A percentile compares a stretch with the other conserved stretches of the same genome.
These are phyloP conservation scores for Pogonocichla stellata DNA, from an alignment of 2,113 vertebrate species.

Conservation along the genomic window DNA sequence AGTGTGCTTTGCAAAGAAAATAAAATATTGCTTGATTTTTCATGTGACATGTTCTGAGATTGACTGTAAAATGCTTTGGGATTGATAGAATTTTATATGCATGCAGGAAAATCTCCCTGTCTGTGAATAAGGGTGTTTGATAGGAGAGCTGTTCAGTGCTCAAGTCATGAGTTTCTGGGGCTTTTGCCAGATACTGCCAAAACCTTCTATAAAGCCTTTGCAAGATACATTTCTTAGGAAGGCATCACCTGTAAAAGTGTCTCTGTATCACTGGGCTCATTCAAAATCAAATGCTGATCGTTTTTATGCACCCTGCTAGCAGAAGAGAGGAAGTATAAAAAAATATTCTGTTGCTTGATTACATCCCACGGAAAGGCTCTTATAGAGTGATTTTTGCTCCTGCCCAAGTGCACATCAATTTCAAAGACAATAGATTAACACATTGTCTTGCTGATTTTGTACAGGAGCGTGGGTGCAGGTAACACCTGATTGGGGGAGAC, in stretches of 20 bases:
- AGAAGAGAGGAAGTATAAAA: not conserved
- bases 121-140: not conserved
- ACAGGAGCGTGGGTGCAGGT: not conserved
- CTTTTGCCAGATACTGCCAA: not conserved
- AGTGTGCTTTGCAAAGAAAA: not conserved
- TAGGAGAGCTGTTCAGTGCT: not conserved
- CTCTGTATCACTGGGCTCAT: not conserved
- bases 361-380: slow-evolving; percentile 23
- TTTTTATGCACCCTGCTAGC: slow-evolving; percentile 54
- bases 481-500: slow-evolving; percentile 17
- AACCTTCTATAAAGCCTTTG: not conserved
- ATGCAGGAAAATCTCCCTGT: not conserved
- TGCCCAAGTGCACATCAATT: slow-evolving; percentile 28
- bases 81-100: not conserved
- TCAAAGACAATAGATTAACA: slow-evolving; percentile 62
- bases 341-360: slow-evolving; percentile 53
- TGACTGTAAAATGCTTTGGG: not conserved
- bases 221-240: slow-evolving; percentile 6
- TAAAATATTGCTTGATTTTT: not conserved
- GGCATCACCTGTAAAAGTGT: not conserved
- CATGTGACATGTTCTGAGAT: not conserved
- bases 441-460: slow-evolving; percentile 66
- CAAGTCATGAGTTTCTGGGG: not conserved
- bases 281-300: slow-evolving; percentile 58
- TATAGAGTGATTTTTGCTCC: slow-evolving; percentile 56